Conservation (phyloP, 30 jellyfish, hydroid and myxozoan genomes). For the Sanderia malayensis region DNA sequence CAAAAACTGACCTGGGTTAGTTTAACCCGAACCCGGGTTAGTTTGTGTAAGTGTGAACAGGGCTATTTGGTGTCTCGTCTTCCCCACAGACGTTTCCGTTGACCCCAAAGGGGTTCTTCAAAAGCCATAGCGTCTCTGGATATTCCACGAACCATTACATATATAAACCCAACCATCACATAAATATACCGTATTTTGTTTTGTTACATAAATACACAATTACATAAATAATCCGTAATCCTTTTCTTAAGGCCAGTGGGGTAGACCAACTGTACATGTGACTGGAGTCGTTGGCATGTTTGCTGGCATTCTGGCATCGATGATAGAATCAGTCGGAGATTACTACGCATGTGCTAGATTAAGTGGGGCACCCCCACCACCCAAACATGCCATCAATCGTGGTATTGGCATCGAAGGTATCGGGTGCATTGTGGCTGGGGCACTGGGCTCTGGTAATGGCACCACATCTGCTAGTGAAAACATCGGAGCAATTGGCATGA, state of each 20-base stretch:
- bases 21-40: too few species aligned
- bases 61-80: too few species aligned
- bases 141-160: too few species aligned
- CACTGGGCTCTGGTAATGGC: slow-evolving; percentile 99
- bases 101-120: too few species aligned
- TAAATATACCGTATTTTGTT: too few species aligned
- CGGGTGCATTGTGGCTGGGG: slow-evolving; percentile 92
- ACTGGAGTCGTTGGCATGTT: slow-evolving; percentile 86
- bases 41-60: too few species aligned
- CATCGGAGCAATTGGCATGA: slow-evolving; percentile 93
- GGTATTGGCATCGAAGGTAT: slow-evolving; percentile 92
- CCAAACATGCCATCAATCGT: slow-evolving; percentile 81
- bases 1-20: too few species aligned
- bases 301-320: slow-evolving; percentile 85
- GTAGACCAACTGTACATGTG: slow-evolving; percentile 78
- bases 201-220: background rate
- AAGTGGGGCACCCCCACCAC: slow-evolving; percentile 89
- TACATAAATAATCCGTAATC: background rate
- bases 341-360: slow-evolving; percentile 92
- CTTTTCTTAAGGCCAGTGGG: slow-evolving; percentile 83
- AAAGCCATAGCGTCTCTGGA: too few species aligned
- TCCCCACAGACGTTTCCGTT: too few species aligned
- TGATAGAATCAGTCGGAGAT: slow-evolving; percentile 88
- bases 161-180: too few species aligned
- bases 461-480: slow-evolving; percentile 95